These are phyloP conservation scores for Salvelinus namaycush DNA, from an alignment of 2,113 vertebrate species.

Conservation along the genomic window DNA sequence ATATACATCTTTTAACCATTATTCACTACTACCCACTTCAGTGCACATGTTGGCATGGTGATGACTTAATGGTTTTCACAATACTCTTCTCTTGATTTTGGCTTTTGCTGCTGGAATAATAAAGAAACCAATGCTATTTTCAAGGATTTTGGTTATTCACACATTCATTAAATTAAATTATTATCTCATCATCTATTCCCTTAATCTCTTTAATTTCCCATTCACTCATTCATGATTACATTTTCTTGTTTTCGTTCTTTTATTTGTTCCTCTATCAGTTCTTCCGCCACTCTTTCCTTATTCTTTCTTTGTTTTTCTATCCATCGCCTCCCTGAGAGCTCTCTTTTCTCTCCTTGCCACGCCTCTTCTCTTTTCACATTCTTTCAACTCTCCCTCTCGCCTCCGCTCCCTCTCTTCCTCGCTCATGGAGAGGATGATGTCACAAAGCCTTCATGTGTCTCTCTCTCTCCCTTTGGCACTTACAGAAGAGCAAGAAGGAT, in stretches of 20 bases:
- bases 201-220: neutral
- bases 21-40: too few species aligned
- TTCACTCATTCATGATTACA: neutral
- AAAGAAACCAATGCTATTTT: too few species aligned
- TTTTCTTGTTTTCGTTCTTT: slow-evolving; percentile 37
- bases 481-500: neutral
- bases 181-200: neutral
- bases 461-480: neutral
- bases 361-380: slow-evolving; percentile 49
- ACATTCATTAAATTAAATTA: too few species aligned
- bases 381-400: slow-evolving; percentile 4
- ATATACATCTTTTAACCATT: too few species aligned
- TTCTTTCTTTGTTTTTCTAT: slow-evolving; percentile 64
- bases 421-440: neutral
- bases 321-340: slow-evolving; percentile 87
- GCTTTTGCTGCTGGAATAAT: too few species aligned
- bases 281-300: neutral
- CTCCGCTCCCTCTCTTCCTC: slow-evolving; percentile 35
- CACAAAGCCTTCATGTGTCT: neutral
- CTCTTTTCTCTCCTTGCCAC: slow-evolving; percentile 14
- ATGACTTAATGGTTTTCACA: too few species aligned
- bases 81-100: too few species aligned
- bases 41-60: too few species aligned
- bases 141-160: too few species aligned
- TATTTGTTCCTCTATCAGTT: neutral